These are phyloP conservation scores for Protonibea diacanthus DNA, from an alignment of 2,797 vertebrate genomes.

Conservation along the genomic window DNA sequence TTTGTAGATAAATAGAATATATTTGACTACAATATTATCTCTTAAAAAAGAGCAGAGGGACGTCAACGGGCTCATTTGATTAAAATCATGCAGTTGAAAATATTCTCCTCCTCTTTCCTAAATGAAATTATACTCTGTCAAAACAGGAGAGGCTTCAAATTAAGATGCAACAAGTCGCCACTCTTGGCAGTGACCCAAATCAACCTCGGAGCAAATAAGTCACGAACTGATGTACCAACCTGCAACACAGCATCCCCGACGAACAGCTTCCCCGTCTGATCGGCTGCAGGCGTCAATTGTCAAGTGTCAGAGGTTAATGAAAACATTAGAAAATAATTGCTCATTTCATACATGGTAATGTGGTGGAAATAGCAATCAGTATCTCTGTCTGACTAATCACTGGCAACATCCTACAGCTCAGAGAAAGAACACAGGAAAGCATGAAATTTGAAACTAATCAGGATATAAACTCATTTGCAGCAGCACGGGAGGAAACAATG, in stretches of 20 bases:
- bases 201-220: constrained; percentile 47
- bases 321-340: constrained; percentile 81
- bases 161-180: constrained; percentile 49
- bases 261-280: constrained; percentile 95
- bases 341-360: constrained; percentile 78
- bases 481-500: constrained; percentile 58
- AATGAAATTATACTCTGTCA: constrained; percentile 60
- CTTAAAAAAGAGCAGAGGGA: constrained; percentile 6
- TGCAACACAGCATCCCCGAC: constrained; percentile 93
- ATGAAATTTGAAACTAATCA: constrained; percentile 75
- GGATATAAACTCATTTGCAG: constrained; percentile 70
- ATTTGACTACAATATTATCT: background rate
- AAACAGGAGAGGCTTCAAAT: constrained; percentile 48
- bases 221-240: constrained; percentile 85
- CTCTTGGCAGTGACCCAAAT: constrained; percentile 48
- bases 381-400: constrained; percentile 68
- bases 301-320: constrained; percentile 83
- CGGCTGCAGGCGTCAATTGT: constrained; percentile 83
- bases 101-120: constrained; percentile 9
- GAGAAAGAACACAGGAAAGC: constrained; percentile 62
- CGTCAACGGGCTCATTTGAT: constrained; percentile 12
- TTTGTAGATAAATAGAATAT: background rate
- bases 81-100: constrained; percentile 28
- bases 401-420: constrained; percentile 62
- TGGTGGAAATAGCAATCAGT: constrained; percentile 76